A percentile compares a stretch with the other conserved stretches of the same genome.
Conservation (phyloP, 53 echinoderm and acorn worm species). For the Antedon mediterranea region DNA sequence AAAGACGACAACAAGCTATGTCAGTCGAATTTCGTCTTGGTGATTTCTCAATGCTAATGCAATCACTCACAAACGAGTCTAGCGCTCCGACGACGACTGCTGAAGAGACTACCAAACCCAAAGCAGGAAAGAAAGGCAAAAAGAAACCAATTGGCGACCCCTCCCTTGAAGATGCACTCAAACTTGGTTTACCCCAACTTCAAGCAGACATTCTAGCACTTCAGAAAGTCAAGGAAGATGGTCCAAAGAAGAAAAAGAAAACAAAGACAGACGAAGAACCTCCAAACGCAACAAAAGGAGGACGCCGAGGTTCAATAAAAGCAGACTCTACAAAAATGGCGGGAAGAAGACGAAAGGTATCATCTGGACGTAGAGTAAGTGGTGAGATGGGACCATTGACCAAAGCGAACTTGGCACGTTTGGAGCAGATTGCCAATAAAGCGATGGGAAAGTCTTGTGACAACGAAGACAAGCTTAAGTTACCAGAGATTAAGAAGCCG, state of each 20-base stretch:
- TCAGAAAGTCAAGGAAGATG: conserved; percentile 23
- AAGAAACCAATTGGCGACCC: conserved; percentile 4
- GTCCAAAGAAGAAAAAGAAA: conserved; percentile 19
- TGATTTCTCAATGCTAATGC: conserved; percentile 64
- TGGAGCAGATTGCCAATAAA: background rate
- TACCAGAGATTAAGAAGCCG: background rate
- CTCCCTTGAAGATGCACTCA: background rate
- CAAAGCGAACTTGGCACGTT: conserved; percentile 6
- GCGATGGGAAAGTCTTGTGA: background rate
- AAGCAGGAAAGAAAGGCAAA: conserved; percentile 13
- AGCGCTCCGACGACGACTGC: background rate
- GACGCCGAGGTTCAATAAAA: background rate
- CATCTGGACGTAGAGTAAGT: conserved; percentile 10
- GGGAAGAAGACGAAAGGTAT: conserved; percentile 1
- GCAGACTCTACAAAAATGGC: background rate
- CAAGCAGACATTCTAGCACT: conserved; percentile 54
- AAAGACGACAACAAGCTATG: conserved; percentile 34
- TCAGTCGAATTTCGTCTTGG: conserved; percentile 80
- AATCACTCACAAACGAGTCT: conserved; percentile 6
- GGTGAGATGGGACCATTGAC: background rate
- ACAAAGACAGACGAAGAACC: background rate
- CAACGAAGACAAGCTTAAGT: background rate
- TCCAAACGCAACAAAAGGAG: conserved; percentile 9
- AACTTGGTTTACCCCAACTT: conserved; percentile 23
- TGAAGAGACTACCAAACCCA: conserved; percentile 11